Percentiles rank a stretch among this genome's conserved stretches.
Evolutionary conservation across 2,113 vertebrate species (phyloP).

Genomic region (Sapajus apella): DNA sequence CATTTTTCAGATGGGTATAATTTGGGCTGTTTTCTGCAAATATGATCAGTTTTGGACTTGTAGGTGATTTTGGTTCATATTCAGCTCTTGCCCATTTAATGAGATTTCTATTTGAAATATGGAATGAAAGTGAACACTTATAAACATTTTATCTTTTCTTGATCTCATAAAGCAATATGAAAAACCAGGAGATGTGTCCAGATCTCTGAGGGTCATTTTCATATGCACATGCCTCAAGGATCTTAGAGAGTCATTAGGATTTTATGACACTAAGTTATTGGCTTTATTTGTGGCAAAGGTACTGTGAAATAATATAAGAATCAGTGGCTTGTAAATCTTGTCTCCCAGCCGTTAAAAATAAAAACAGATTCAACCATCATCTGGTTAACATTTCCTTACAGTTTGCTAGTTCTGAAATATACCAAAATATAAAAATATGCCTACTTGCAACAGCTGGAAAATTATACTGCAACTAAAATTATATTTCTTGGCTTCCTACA

Average conservation of each 20-base stretch:
- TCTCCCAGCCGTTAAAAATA: conserved; percentile 62
- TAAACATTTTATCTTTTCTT: conserved; percentile 14
- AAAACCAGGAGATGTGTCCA: neutral
- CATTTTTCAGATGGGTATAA: conserved; percentile 12
- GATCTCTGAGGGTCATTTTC: neutral
- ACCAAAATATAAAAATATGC: conserved; percentile 60
- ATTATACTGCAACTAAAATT: conserved; percentile 73
- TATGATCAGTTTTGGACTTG: conserved; percentile 10
- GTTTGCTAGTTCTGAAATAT: conserved; percentile 73
- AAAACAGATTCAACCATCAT: conserved; percentile 59
- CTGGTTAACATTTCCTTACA: conserved; percentile 75
- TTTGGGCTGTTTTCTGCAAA: conserved; percentile 7
- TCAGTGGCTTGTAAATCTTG: conserved; percentile 58
- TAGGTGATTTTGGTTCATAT: neutral
- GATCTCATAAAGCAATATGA: neutral
- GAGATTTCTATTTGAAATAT: conserved; percentile 22
- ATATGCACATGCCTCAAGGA: neutral
- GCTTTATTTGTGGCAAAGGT: conserved; percentile 66
- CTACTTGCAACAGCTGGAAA: conserved; percentile 76
- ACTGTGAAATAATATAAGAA: conserved; percentile 71
- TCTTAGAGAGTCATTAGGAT: conserved; percentile 39
- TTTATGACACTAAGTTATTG: conserved; percentile 63
- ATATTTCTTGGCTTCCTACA: conserved; percentile 69
- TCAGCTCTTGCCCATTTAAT: neutral
- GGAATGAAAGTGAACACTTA: conserved; percentile 22